Conservation (phyloP, 2,888 invertebrate genomes). For the Harpagoxenus sublaevis region DNA sequence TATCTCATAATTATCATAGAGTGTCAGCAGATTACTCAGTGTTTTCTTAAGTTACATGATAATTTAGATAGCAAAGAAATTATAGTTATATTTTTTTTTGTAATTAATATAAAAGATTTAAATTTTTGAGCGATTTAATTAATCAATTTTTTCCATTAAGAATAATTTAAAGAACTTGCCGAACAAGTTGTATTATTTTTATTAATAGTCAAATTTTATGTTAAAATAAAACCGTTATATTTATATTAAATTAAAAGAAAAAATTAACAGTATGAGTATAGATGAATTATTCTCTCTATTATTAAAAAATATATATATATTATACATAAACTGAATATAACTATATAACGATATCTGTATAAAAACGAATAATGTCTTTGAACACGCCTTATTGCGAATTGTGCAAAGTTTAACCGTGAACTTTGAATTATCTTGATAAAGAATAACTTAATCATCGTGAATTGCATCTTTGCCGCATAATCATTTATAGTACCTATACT, state of each 20-base stretch:
- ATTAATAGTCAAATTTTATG: background rate
- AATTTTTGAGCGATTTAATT: background rate
- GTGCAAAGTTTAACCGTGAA: conserved; percentile 71
- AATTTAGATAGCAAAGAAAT: background rate
- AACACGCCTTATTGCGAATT: conserved; percentile 6
- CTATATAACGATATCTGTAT: background rate
- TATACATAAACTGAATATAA: background rate
- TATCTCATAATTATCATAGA: conserved; percentile 63
- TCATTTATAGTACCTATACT: background rate
- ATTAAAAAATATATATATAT: background rate
- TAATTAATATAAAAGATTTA: background rate
- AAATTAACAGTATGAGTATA: conserved; percentile 2
- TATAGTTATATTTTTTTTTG: background rate
- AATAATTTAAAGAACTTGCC: background rate
- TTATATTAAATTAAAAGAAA: background rate
- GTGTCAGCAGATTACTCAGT: background rate
- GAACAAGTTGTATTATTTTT: background rate
- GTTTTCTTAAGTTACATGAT: background rate
- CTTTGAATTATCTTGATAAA: conserved; percentile 69
- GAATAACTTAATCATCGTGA: conserved; percentile 60
- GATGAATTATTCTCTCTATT: background rate
- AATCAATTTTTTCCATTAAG: background rate
- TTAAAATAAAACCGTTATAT: background rate
- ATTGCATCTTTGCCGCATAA: background rate
- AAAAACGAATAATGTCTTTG: background rate